Conservation (phyloP, 2,888 invertebrate species). For the Ormyrus pomaceus region DNA sequence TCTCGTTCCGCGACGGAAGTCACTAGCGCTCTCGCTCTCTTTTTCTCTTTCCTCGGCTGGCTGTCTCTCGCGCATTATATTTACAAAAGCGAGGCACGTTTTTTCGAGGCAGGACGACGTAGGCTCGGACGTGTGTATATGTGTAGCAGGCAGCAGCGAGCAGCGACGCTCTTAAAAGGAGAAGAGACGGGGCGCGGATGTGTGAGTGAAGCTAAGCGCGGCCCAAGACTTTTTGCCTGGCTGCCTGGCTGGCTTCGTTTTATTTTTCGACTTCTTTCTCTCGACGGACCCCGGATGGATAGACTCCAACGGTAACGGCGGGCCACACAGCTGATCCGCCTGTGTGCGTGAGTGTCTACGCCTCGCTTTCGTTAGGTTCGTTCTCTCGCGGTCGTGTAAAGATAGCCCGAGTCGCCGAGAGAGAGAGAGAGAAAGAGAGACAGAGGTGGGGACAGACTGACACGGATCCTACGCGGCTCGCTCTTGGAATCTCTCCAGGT, state of each 20-base stretch:
- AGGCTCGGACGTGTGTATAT: neutral
- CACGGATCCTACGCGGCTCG: neutral
- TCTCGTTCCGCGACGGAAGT: constrained; percentile 43
- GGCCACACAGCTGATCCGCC: too few species aligned
- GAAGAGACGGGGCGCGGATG: neutral
- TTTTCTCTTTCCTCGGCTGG: neutral
- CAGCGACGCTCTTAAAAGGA: constrained; percentile 21
- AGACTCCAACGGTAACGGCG: too few species aligned
- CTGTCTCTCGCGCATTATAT: constrained; percentile 17
- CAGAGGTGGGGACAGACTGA: neutral
- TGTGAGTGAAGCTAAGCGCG: too few species aligned
- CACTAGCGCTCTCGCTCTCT: constrained; percentile 43
- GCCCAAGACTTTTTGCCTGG: too few species aligned
- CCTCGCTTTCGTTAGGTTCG: too few species aligned
- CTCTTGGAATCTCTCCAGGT: neutral
- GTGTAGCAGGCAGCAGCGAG: neutral
- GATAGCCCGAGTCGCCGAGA: too few species aligned
- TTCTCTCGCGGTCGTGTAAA: too few species aligned
- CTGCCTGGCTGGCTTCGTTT: too few species aligned
- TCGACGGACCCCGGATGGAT: too few species aligned
- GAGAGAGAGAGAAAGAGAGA: neutral
- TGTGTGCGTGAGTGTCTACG: too few species aligned
- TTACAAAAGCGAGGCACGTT: constrained; percentile 15
- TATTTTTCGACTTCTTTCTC: too few species aligned
- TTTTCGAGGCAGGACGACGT: neutral